Conservation (phyloP, 2,888 invertebrate species). For the Acleris sparsana region DNA sequence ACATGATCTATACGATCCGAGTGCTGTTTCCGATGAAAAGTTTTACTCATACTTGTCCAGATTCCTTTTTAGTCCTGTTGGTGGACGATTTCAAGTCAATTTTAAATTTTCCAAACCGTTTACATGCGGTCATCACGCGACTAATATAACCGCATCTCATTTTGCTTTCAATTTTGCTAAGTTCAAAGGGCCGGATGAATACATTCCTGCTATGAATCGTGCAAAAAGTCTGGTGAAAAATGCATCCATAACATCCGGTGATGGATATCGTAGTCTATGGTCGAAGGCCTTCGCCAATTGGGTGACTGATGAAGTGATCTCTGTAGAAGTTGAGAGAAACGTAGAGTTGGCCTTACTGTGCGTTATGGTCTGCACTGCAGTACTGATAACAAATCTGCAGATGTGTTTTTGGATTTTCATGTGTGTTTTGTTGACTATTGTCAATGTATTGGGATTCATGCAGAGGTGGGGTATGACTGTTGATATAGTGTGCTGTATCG, state of each 20-base stretch:
- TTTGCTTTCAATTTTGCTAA: slow-evolving; percentile 85
- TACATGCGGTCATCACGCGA: slow-evolving; percentile 84
- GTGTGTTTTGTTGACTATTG: slow-evolving; percentile 88
- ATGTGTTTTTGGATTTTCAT: slow-evolving; percentile 91
- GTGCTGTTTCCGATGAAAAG: slow-evolving; percentile 73
- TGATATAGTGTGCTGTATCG: slow-evolving; percentile 91
- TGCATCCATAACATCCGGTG: slow-evolving; percentile 84
- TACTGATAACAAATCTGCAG: slow-evolving; percentile 89
- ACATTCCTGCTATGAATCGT: slow-evolving; percentile 89
- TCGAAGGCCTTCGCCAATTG: slow-evolving; percentile 88
- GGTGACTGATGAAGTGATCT: slow-evolving; percentile 91
- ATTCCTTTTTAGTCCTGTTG: slow-evolving; percentile 87
- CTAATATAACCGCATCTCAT: slow-evolving; percentile 84
- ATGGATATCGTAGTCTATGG: slow-evolving; percentile 87
- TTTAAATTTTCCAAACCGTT: slow-evolving; percentile 85
- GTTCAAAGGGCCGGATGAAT: slow-evolving; percentile 85
- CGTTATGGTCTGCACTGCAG: slow-evolving; percentile 90
- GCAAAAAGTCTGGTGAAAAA: slow-evolving; percentile 82
- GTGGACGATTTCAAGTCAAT: slow-evolving; percentile 87
- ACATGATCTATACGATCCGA: slow-evolving; percentile 76
- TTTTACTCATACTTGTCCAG: slow-evolving; percentile 86
- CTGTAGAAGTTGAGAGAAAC: slow-evolving; percentile 89
- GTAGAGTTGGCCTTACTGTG: slow-evolving; percentile 89
- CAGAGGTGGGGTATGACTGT: slow-evolving; percentile 92
- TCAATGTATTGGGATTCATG: slow-evolving; percentile 90